phyloP scores from a whole-genome alignment of 53 echinoderm and acorn worm genomes.

The Holothuria scabra region DNA sequence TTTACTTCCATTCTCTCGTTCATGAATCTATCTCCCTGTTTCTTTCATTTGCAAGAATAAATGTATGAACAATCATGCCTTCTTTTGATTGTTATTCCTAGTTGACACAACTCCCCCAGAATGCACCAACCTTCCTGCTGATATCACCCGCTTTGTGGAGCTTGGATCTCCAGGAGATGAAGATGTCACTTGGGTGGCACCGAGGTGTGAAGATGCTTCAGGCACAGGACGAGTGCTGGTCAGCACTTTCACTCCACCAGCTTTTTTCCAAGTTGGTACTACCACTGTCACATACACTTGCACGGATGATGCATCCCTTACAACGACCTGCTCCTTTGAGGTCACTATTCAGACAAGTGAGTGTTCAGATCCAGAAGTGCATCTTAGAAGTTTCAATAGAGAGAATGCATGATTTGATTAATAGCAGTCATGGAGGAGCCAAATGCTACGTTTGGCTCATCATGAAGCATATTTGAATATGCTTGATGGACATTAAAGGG shows the following conservation, averaged over 20 bases:
- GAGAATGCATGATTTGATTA: no score
- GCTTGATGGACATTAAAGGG: no score
- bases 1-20: no score
- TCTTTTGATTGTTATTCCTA: neutral
- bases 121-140: constrained; percentile 22
- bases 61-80: no score
- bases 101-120: constrained; percentile 35
- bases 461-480: no score
- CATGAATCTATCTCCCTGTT: no score
- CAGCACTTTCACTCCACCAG: neutral
- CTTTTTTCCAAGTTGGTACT: constrained; percentile 55
- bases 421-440: no score
- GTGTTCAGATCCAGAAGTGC: neutral
- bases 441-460: no score
- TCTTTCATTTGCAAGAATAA: no score
- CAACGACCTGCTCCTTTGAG: constrained; percentile 10
- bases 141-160: constrained; percentile 47
- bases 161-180: constrained; percentile 38
- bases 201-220: constrained; percentile 8
- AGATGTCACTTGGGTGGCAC: neutral
- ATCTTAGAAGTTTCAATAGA: no score
- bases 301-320: constrained; percentile 56
- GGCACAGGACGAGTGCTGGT: neutral
- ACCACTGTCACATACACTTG: constrained; percentile 56
- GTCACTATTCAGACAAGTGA: constrained; percentile 18